Evolutionary conservation across 2,113 vertebrate genomes (phyloP).

Genomic region (Hyperopisus bebe): DNA sequence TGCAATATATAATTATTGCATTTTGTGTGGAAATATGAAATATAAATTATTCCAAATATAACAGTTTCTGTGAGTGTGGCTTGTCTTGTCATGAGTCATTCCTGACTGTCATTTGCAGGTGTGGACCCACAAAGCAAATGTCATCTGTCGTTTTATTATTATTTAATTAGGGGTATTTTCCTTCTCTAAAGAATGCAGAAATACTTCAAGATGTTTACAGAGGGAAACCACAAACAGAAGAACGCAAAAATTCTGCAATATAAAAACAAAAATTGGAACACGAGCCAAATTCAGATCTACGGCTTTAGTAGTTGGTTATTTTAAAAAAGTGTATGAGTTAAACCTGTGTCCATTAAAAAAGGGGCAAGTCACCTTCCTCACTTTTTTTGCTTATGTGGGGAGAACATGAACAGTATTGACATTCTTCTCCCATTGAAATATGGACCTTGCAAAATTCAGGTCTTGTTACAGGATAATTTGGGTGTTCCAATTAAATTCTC

Average conservation of each 20-base stretch:
- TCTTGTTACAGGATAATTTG: background rate
- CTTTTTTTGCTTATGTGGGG: background rate
- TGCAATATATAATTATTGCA: conserved; percentile 35
- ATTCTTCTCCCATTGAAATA: background rate
- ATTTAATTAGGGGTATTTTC: background rate
- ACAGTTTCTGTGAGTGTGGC: background rate
- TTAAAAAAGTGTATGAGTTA: background rate
- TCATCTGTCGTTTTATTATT: background rate
- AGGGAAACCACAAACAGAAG: background rate
- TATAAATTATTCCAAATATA: conserved; percentile 18
- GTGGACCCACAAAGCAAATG: background rate
- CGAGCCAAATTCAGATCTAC: background rate
- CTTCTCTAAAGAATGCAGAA: background rate
- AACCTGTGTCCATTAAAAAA: background rate
- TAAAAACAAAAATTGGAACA: background rate
- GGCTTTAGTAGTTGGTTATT: background rate
- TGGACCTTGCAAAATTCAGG: background rate
- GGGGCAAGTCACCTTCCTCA: background rate
- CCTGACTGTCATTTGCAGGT: background rate
- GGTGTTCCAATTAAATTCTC: background rate
- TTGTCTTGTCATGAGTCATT: background rate
- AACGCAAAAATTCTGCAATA: background rate
- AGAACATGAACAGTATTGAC: background rate
- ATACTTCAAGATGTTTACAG: background rate
- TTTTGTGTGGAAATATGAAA: conserved; percentile 42